phyloP scores from a whole-genome alignment of 2,888 invertebrate genomes.

The Ellobium chinense region DNA sequence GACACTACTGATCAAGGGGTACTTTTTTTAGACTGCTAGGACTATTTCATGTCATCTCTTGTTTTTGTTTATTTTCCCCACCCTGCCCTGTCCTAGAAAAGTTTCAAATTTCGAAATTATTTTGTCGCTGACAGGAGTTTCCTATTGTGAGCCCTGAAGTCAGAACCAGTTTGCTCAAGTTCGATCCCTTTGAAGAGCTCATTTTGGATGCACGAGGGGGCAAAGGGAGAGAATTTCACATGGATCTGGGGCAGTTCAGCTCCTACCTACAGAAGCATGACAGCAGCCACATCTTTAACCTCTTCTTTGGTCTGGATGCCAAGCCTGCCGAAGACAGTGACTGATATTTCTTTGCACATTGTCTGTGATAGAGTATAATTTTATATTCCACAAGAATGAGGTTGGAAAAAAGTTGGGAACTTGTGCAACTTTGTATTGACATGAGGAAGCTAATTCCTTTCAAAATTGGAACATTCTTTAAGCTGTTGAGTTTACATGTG shows the following conservation, averaged over 20 bases:
- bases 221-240: constrained; percentile 83
- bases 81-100: no score
- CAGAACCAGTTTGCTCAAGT: not conserved
- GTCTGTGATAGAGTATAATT: no score
- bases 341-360: constrained; percentile 13
- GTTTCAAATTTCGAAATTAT: no score
- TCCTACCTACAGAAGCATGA: constrained; percentile 86
- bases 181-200: constrained; percentile 37
- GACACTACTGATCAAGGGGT: no score
- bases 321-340: constrained; percentile 51
- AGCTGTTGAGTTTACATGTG: no score
- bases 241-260: constrained; percentile 89
- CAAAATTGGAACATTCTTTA: no score
- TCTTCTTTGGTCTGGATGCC: constrained; percentile 85
- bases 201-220: constrained; percentile 63
- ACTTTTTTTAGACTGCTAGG: no score
- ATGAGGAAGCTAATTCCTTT: no score
- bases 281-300: constrained; percentile 87
- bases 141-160: constrained; percentile 19
- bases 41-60: no score
- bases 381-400: no score
- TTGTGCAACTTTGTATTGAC: no score
- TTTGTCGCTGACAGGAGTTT: constrained; percentile 14
- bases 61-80: not conserved
- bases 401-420: no score